Base-by-base conservation (phyloP, 2,888 invertebrate species). In the Ellobium chinense region DNA sequence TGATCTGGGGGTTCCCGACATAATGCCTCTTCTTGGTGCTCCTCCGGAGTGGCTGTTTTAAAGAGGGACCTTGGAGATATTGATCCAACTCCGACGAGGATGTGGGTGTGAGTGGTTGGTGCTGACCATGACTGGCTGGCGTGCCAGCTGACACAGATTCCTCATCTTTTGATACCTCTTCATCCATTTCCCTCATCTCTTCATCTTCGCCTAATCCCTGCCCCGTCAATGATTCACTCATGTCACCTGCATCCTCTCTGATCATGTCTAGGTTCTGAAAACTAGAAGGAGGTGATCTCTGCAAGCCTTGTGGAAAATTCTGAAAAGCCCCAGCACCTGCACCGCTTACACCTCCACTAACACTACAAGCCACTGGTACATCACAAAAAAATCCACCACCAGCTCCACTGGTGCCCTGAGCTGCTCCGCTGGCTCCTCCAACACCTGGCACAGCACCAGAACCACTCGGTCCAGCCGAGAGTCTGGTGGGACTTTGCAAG, bases 1-100 rank as follows among this genome's bases (percentile, higher is more conserved):
- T 97, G 82, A 98, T 98, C 93, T 97, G 97, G 0, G 98, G 97
- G 91, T 90, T 96, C 85, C 79, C 90, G 75, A 87, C 83, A 73
- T 86, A 89, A 72, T 88, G 87, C 56, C 84, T 81, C 72, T 87
- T 84, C 56, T 82, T 75, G 18, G 27, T n/a, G 3, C 21, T 31
- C 24, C n/a, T 37, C 5, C 24, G 36, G 31, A 39, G 24, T 18
- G 34, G 54, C 7, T 46, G 46, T 18, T 58, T 7, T 21, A n/a
- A 60, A 37, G 27, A 1, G 7, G 66, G 46, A 12, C 68, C 76
- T 29, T 56, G 37, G 2, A 69, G 60, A 29, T 60, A 68, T 31
- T 74, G 74, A 24, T 78, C 78, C 18, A 69, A 31, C 29, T 74
- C 77, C 4, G 81, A 77, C 3, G 74, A 78, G 12, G 82, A 82